Percentiles rank a stretch among this genome's conserved stretches.
Evolutionary conservation across 2,888 invertebrate species (phyloP).

Genomic region (Seira ritae): DNA sequence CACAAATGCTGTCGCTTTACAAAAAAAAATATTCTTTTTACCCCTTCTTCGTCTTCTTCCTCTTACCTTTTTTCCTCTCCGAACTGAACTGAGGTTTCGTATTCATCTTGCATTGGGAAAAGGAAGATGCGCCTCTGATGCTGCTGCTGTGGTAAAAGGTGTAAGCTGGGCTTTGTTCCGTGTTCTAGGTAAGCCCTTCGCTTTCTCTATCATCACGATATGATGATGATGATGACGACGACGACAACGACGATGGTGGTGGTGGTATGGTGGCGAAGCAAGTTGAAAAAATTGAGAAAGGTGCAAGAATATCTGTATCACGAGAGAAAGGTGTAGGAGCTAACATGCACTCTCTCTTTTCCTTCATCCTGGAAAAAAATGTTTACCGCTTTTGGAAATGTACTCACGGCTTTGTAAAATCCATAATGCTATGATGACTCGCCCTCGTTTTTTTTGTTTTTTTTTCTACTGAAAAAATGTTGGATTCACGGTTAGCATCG

Average conservation of each 20-base stretch:
- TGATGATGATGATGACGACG: not conserved
- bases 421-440: constrained; percentile 1
- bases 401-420: too few relatives aligned
- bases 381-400: not conserved
- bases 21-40: not conserved
- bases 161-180: constrained; percentile 5
- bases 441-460: not conserved
- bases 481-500: too few relatives aligned
- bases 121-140: too few relatives aligned
- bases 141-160: constrained; percentile 1
- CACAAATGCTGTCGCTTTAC: not conserved
- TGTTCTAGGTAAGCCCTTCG: not conserved
- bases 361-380: not conserved
- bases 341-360: too few relatives aligned
- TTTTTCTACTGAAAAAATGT: not conserved
- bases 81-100: too few relatives aligned
- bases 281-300: constrained; percentile 13
- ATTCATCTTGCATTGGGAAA: too few relatives aligned
- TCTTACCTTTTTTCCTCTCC: not conserved
- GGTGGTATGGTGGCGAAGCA: not conserved
- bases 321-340: too few relatives aligned
- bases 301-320: not conserved
- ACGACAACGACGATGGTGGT: not conserved
- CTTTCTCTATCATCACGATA: not conserved
- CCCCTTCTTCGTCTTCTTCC: not conserved